Base-by-base conservation (phyloP, 1,140 invertebrate species). In the Bombus fervidus region DNA sequence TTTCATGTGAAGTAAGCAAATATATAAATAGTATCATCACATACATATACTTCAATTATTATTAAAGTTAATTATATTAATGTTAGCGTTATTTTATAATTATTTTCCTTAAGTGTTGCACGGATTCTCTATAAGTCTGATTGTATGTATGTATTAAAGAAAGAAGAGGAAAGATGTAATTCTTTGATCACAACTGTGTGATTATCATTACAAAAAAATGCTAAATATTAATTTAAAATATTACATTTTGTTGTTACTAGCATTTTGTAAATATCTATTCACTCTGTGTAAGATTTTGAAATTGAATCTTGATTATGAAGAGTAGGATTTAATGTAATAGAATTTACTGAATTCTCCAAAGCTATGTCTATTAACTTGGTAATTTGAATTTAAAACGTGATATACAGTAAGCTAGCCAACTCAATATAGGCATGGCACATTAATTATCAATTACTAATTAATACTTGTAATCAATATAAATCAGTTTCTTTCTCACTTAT, bases 231-330 rank as follows among this genome's bases (percentile, higher is more conserved):
- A 86, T 86, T 86, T 91, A 89, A 78, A 80, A 81, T 80, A 88
- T 86, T 86, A 87, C 64, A 79, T 91, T 86, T 86, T 80, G 37
- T 85, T 91, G 83, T 87, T 87, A 86, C 64, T 87, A 85, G 85
- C 81, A 81, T 91, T 91, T 91, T 91, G 91, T 91, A 91, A 90
- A 91, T 91, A 91, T 88, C 91, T 73, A 88, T 89, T 91, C 73
- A 57, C 74, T 87, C 87, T 86, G 37, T 80, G 47, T 89, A 87
- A 75, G n/a, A 89, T 69, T 83, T 83, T 86, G 79, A 86, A 82
- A 89, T 86, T 78, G 47, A 90, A 87, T 81, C 75, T 88, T 88
- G 59, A 81, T 85, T 89, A 76, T 41, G 6, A 79, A 47, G 59
- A 86, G 6, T 89, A 89, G 66, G 37, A 89, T 83, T 86, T 86